Conservation (phyloP, 2,113 vertebrate species). For the Cololabis saira region DNA sequence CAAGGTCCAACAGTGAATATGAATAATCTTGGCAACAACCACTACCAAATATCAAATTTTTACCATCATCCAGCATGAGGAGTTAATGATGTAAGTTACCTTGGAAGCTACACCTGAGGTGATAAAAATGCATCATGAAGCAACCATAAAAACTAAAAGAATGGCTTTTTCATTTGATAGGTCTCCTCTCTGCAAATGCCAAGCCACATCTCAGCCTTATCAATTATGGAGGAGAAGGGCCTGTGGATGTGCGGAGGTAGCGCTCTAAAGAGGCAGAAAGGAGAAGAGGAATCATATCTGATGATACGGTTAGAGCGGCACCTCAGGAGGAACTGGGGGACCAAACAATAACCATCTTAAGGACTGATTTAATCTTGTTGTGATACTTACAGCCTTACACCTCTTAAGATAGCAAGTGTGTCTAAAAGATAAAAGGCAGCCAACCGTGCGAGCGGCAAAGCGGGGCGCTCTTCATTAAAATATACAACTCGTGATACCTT, state of each 20-base stretch:
- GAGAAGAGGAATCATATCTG: constrained; percentile 51
- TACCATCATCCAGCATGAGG: constrained; percentile 20
- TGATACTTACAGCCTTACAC: constrained; percentile 16
- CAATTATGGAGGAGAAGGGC: constrained; percentile 73
- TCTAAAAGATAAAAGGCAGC: not conserved
- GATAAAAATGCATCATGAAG: constrained; percentile 61
- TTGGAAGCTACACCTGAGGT: constrained; percentile 53
- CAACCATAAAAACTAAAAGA: constrained; percentile 62
- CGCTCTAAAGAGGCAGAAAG: constrained; percentile 29
- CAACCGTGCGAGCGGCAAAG: no score
- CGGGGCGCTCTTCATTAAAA: no score
- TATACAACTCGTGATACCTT: not conserved
- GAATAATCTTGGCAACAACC: constrained; percentile 33
- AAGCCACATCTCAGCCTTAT: constrained; percentile 68
- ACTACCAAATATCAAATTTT: constrained; percentile 37
- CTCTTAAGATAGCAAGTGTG: constrained; percentile 9
- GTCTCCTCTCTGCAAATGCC: constrained; percentile 71
- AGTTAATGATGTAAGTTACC: constrained; percentile 70
- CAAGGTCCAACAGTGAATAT: constrained; percentile 15
- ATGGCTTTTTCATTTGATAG: constrained; percentile 59
- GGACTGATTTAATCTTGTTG: constrained; percentile 34
- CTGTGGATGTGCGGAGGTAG: constrained; percentile 44
- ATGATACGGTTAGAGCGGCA: constrained; percentile 43
- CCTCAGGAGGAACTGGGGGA: constrained; percentile 33
- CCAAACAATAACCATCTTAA: constrained; percentile 52